A percentile compares a stretch with the other conserved stretches of the same genome.
Conservation (phyloP, 2,888 invertebrate genomes). For the Drosophila sordidula region DNA sequence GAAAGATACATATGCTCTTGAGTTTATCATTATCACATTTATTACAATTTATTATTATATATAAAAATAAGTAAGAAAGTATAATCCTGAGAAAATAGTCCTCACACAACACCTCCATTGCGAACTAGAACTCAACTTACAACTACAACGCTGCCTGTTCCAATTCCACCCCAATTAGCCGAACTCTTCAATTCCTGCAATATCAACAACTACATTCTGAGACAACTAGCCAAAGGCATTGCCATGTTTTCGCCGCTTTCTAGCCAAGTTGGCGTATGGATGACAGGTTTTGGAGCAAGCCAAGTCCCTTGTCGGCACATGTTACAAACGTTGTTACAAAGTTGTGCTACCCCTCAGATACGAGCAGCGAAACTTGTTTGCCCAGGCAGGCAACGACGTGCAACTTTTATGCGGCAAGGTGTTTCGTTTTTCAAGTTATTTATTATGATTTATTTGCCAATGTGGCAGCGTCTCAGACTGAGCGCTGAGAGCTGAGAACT, state of each 20-base stretch:
- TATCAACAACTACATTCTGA: background rate
- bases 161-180: background rate
- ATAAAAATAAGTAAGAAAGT: too few species aligned
- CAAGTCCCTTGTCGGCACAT: conserved; percentile 12
- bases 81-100: too few species aligned
- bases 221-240: background rate
- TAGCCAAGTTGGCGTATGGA: background rate
- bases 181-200: background rate
- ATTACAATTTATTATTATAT: too few species aligned
- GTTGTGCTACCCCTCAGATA: conserved; percentile 10
- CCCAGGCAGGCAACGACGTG: conserved; percentile 56
- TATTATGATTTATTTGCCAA: conserved; percentile 83
- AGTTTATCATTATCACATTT: too few species aligned
- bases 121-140: too few species aligned
- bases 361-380: conserved; percentile 49
- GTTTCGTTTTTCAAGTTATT: conserved; percentile 82
- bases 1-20: too few species aligned
- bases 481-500: conserved; percentile 14
- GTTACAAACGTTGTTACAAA: conserved; percentile 14
- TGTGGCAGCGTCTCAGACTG: conserved; percentile 60
- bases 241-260: background rate
- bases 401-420: conserved; percentile 77
- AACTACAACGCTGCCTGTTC: too few species aligned
- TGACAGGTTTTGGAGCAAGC: background rate
- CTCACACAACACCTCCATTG: too few species aligned